Evolutionary conservation across 2,888 invertebrate genomes (phyloP), one percentile per base, ranked within the genome.

Genomic region (Monopis laevigella): DNA sequence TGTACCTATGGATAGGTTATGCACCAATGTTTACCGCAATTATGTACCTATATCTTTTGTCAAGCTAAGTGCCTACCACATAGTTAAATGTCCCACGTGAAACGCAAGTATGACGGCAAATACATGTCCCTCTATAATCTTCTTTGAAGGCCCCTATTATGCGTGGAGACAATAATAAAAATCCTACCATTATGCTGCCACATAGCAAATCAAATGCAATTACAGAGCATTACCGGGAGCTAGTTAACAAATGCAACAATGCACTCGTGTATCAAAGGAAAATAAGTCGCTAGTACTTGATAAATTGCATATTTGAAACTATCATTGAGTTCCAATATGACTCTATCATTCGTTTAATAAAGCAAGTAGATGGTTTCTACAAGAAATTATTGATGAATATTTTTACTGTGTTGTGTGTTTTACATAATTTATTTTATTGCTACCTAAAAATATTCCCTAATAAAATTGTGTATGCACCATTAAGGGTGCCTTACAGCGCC

Each of bases 141-240:
- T 24, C 21, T 29, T 8, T 16, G 10, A 16, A 34, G 12, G 24
- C 24, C 10, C n/a, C 36, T 14, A 36, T 36, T 36, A 36, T 36
- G 36, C 12, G 63, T 59, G 59, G 56, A 59, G 58, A 70, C 70
- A 70, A 68, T 71, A 67, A 69, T 67, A 71, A 68, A 67, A 64
- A 55, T 61, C 58, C 46, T 43, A 48, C 62, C 58, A 66, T 61
- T 52, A 49, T 61, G 58, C 65, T 51, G 58, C 55, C 58, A 56
- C 60, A 59, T 66, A 62, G 69, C 71, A 68, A 74, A 72, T 63
- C 54, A 58, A 67, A 65, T 53, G 59, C 57, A 44, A 72, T 73
- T 73, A 69, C 49, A 41, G 47, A 44, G 52, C 50, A 69, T 67
- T 67, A 71, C 51, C 46, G 17, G 42, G 45, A 45, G 50, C 47